A percentile compares a stretch with the other conserved stretches of the same genome.
Evolutionary conservation across 1,140 invertebrate genomes (phyloP).

Genomic region (Micrasema minimum): DNA sequence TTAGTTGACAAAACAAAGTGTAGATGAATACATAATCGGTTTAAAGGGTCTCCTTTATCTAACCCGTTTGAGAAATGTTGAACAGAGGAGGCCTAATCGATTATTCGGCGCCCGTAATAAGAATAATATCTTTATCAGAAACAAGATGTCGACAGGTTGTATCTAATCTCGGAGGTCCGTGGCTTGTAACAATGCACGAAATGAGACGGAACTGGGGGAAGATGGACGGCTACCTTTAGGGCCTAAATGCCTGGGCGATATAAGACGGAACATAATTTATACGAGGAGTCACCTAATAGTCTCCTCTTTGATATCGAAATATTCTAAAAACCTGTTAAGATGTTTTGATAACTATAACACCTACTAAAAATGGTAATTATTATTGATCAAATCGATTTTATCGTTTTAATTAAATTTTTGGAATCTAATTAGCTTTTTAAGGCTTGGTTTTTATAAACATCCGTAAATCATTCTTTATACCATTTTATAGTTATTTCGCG

Average conservation of each 20-base stretch:
- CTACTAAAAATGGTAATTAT: too few relatives aligned
- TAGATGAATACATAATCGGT: too few relatives aligned
- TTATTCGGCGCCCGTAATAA: slow-evolving; percentile 13
- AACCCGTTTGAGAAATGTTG: background rate
- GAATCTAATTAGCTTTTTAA: too few relatives aligned
- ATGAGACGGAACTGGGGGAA: slow-evolving; percentile 6
- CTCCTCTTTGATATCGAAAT: background rate
- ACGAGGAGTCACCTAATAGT: slow-evolving; percentile 15
- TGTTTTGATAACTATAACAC: background rate
- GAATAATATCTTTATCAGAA: slow-evolving; percentile 35
- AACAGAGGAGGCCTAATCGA: background rate
- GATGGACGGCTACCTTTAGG: slow-evolving; percentile 34
- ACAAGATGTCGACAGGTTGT: slow-evolving; percentile 18
- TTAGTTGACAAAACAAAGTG: slow-evolving; percentile 1
- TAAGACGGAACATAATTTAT: slow-evolving; percentile 38
- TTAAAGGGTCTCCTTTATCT: too few relatives aligned
- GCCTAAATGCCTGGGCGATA: slow-evolving; percentile 12
- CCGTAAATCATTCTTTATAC: too few relatives aligned
- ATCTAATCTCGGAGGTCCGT: slow-evolving; percentile 32
- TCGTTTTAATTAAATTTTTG: too few relatives aligned
- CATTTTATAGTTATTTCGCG: too few relatives aligned
- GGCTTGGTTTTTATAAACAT: too few relatives aligned
- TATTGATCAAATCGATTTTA: too few relatives aligned
- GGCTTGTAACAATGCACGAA: slow-evolving; percentile 11
- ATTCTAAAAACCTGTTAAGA: background rate